Base-by-base conservation (phyloP, 2,113 vertebrate genomes). In the Centropus unirufus region DNA sequence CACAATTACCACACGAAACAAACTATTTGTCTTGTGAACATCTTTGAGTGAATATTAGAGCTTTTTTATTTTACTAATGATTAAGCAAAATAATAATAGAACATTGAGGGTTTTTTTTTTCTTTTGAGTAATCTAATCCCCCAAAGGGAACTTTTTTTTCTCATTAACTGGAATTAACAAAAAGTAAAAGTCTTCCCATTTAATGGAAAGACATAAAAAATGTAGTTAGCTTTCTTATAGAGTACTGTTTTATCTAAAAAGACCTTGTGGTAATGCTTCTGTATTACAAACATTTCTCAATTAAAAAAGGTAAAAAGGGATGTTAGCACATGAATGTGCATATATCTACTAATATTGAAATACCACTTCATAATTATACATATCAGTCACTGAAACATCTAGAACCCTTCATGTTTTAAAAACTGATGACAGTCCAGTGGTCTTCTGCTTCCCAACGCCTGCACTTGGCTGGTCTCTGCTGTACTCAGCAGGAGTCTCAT, bases 11-110 rank as follows among this genome's bases (percentile, higher is more conserved):
- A 83, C 92, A 96, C 84, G 93, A 98, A 96, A 83, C 91, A 95
- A 97, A 94, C 95, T 94, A 83, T 95, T 97, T 96, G 96, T 97
- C 85, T 80, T 89, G 68, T 94, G 79, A 97, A 94, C 51, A 92
- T 89, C 61, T 80, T 86, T 76, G 85, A 68, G 74, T 92, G 69
- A 97, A 96, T 96, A 57, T 94, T 95, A 91, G 58, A 40, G 17
- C 36, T 95, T 95, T 83, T 80, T 88, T 47, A 14, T 92, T 92
- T 97, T 97, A 91, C 93, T 95, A 87, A 97, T 92, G 80, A 95
- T 86, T 93, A 97, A 74, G 92, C 91, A 96, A 96, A 96, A 96
- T 94, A 96, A 91, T 93, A 88, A 97, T 78, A 47, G 18, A 11
- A 96, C 96, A 77, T 3, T 34, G 18, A 23, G 86, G 72, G 88